These are phyloP conservation scores for Digitonthophagus gazella DNA, from an alignment of 2,888 invertebrate species.

Conservation along the genomic window DNA sequence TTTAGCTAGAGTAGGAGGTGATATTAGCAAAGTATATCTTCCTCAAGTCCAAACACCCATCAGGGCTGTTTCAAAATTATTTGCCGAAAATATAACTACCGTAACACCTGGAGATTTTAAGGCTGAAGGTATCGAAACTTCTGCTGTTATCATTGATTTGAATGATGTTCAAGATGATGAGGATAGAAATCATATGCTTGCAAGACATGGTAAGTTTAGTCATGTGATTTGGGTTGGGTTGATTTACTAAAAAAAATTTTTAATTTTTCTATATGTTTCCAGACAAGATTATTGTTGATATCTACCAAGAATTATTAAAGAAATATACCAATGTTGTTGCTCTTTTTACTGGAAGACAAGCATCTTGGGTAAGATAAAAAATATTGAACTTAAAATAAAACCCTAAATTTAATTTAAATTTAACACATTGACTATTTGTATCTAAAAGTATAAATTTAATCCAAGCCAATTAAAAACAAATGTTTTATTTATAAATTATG, in stretches of 20 bases:
- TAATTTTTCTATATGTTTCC: conserved; percentile 24
- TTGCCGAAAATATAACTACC: conserved; percentile 44
- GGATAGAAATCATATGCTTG: conserved; percentile 56
- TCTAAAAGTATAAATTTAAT: too few species aligned
- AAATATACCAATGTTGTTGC: conserved; percentile 54
- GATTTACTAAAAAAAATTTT: too few species aligned
- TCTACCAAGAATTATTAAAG: conserved; percentile 54
- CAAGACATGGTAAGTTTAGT: conserved; percentile 56
- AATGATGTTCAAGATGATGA: conserved; percentile 60
- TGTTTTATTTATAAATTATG: too few species aligned
- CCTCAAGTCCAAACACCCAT: conserved; percentile 63
- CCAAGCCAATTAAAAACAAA: too few species aligned
- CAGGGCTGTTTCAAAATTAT: conserved; percentile 55
- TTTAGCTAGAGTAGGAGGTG: conserved; percentile 46
- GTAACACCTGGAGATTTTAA: conserved; percentile 40
- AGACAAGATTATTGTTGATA: conserved; percentile 57
- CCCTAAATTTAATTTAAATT: too few species aligned
- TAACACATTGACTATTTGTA: too few species aligned
- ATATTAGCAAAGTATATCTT: conserved; percentile 54
- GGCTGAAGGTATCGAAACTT: conserved; percentile 46
- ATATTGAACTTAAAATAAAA: conserved; percentile 17
- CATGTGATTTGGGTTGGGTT: conserved; percentile 12
- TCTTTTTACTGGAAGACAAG: conserved; percentile 58
- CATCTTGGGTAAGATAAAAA: conserved; percentile 53
- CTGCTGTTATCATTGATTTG: conserved; percentile 57